These are phyloP conservation scores for Coenonympha glycerion DNA, from an alignment of 2,888 invertebrate genomes.

Conservation along the genomic window DNA sequence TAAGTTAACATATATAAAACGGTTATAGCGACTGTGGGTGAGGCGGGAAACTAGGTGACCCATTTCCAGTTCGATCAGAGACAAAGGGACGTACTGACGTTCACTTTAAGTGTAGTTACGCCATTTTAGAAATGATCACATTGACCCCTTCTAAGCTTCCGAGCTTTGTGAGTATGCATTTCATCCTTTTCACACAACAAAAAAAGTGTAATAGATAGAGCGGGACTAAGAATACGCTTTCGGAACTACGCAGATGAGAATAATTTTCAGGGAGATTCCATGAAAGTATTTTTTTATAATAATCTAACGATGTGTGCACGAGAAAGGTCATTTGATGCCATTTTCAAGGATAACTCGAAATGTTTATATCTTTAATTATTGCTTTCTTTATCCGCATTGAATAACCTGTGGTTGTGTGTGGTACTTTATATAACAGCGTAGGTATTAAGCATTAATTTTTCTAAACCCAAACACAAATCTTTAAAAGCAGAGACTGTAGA, in stretches of 20 bases:
- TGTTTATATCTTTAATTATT: too few species aligned
- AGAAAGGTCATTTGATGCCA: too few species aligned
- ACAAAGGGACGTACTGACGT: conserved; percentile 48
- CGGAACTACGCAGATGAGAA: not conserved
- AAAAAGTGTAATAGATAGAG: not conserved
- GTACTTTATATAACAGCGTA: too few species aligned
- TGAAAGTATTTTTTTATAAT: not conserved
- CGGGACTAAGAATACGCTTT: conserved; percentile 6
- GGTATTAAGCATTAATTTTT: too few species aligned
- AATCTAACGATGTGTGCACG: not conserved
- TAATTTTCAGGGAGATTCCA: not conserved
- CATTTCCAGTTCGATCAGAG: conserved; percentile 51
- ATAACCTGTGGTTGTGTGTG: too few species aligned
- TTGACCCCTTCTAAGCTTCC: conserved; percentile 45
- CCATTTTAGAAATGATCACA: conserved; percentile 46
- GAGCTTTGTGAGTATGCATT: conserved; percentile 32
- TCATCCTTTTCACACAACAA: conserved; percentile 14
- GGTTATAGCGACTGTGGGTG: conserved; percentile 45
- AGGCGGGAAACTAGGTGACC: conserved; percentile 68
- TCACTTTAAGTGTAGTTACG: conserved; percentile 43
- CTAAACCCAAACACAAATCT: too few species aligned
- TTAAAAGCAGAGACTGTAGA: too few species aligned
- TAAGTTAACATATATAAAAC: conserved; percentile 50
- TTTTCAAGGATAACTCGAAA: too few species aligned
- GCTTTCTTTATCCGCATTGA: too few species aligned